Percentiles rank a stretch among this genome's conserved stretches.
phyloP scores from a whole-genome alignment of 2,113 vertebrate species.

The Macquaria australasica region DNA sequence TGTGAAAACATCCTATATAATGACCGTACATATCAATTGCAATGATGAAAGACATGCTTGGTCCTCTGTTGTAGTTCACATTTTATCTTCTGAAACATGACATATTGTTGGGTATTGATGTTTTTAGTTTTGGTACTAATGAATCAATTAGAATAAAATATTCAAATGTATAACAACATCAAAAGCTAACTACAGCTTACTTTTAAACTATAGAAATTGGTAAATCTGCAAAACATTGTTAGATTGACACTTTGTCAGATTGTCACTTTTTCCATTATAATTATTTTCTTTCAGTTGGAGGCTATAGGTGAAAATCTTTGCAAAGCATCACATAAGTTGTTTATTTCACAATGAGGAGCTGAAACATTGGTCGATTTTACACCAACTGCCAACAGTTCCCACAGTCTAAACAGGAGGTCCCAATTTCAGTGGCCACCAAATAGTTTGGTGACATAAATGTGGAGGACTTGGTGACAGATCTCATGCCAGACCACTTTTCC shows the following conservation, averaged over 20 bases:
- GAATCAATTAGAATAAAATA: neutral
- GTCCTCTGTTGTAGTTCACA: neutral
- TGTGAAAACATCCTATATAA: conserved; percentile 7
- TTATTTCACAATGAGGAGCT: conserved; percentile 48
- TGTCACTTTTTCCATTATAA: neutral
- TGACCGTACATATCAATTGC: neutral
- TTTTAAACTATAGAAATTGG: neutral
- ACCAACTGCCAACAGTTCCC: conserved; percentile 61
- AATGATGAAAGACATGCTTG: neutral
- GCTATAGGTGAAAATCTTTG: neutral
- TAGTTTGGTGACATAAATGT: conserved; percentile 65
- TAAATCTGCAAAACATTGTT: neutral
- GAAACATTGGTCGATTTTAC: conserved; percentile 33
- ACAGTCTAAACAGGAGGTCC: conserved; percentile 72
- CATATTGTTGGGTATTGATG: neutral
- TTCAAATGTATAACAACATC: neutral
- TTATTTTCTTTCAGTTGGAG: neutral
- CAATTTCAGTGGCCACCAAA: conserved; percentile 65
- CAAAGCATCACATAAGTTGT: conserved; percentile 35
- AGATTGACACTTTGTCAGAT: no score
- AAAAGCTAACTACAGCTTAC: neutral
- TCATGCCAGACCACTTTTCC: conserved; percentile 66
- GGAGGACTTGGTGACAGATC: conserved; percentile 68
- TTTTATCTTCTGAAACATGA: neutral
- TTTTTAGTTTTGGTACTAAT: neutral